phyloP scores from a whole-genome alignment of 2,888 invertebrate genomes.

The Gari tellinella region DNA sequence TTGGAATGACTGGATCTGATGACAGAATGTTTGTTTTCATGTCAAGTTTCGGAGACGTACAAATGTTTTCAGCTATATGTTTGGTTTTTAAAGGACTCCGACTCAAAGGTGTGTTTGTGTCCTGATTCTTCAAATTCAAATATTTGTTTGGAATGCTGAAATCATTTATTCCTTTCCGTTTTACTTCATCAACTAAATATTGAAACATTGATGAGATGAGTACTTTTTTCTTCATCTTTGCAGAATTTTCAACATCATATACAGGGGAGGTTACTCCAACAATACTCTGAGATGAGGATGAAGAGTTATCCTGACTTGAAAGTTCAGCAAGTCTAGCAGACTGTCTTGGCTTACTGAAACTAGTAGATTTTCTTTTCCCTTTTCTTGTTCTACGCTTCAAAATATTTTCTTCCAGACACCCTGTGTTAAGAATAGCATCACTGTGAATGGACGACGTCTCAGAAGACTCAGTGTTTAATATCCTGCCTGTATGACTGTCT shows the following conservation, averaged over 20 bases:
- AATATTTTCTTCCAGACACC: not conserved
- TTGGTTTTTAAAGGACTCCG: no score
- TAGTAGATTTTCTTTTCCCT: slow-evolving; percentile 21
- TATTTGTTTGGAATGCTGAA: slow-evolving; percentile 61
- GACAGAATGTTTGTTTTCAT: no score
- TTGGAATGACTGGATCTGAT: no score
- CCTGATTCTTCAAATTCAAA: no score
- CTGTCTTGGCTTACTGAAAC: slow-evolving; percentile 10
- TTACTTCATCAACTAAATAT: slow-evolving; percentile 73
- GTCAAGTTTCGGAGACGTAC: no score
- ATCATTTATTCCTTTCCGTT: slow-evolving; percentile 55
- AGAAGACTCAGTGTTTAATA: no score
- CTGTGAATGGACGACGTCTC: no score
- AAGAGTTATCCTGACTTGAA: slow-evolving; percentile 34
- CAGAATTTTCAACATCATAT: not conserved
- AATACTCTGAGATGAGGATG: slow-evolving; percentile 3
- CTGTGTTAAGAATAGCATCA: not conserved
- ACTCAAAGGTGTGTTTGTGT: no score
- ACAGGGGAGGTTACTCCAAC: slow-evolving; percentile 6
- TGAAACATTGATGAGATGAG: slow-evolving; percentile 74
- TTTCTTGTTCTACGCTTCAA: slow-evolving; percentile 14
- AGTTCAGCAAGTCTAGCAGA: slow-evolving; percentile 27
- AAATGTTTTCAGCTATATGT: not conserved
- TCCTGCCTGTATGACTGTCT: no score
- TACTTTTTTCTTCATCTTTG: slow-evolving; percentile 26